Evolutionary conservation across 1,140 invertebrate species (phyloP).

Genomic region (Capitella teleta): DNA sequence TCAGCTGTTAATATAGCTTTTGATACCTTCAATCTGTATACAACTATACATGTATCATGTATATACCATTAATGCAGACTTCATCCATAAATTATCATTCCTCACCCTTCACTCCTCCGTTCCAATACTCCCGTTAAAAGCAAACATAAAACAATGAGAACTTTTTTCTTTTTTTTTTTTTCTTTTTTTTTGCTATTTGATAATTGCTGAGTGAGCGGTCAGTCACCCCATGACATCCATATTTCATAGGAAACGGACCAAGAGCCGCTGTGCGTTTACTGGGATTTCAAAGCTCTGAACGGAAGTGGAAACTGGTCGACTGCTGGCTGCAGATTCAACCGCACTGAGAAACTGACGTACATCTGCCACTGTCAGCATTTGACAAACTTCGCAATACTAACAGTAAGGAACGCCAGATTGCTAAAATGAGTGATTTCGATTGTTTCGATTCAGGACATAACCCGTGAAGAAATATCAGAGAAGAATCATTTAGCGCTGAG

Average conservation of each 20-base stretch:
- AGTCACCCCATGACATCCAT: conserved; percentile 6
- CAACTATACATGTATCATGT: no score
- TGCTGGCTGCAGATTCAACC: conserved; percentile 24
- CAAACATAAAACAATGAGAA: background rate
- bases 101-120: background rate
- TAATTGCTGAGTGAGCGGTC: background rate
- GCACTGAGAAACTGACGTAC: conserved; percentile 21
- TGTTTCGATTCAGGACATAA: background rate
- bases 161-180: background rate
- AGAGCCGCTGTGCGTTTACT: conserved; percentile 22
- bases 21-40: no score
- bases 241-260: conserved; percentile 8
- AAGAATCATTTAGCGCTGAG: conserved; percentile 16
- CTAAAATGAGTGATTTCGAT: background rate
- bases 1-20: no score
- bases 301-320: conserved; percentile 23
- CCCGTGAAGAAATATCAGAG: background rate
- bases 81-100: background rate
- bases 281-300: conserved; percentile 22
- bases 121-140: background rate
- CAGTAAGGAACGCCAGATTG: conserved; percentile 17
- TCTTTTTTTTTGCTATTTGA: background rate
- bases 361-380: conserved; percentile 35
- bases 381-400: conserved; percentile 35
- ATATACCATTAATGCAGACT: no score